Percentiles rank a stretch among this genome's conserved stretches.
Conservation (phyloP, 2,888 invertebrate genomes). For the Drosophila rubida region DNA sequence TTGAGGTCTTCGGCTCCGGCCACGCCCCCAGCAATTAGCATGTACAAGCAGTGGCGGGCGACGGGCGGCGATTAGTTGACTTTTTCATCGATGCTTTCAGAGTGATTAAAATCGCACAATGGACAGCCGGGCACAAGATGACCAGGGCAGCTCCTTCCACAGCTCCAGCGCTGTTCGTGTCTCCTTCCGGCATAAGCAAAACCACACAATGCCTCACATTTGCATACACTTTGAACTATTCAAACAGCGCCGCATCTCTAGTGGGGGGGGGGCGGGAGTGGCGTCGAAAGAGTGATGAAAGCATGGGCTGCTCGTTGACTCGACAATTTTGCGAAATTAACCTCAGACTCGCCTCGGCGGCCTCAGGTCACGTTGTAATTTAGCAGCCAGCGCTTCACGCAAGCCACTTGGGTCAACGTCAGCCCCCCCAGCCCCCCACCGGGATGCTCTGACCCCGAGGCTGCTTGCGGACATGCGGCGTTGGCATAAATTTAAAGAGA, state of each 20-base stretch:
- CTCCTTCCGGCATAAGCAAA: conserved; percentile 74
- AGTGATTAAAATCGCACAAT: conserved; percentile 79
- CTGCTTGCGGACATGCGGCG: conserved; percentile 60
- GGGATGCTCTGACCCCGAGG: no score
- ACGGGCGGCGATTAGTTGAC: conserved; percentile 66
- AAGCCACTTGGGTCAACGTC: conserved; percentile 70
- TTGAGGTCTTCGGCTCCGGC: conserved; percentile 37
- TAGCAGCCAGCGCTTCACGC: conserved; percentile 60
- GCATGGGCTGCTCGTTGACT: conserved; percentile 69
- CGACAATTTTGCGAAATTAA: conserved; percentile 82
- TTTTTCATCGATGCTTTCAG: conserved; percentile 73
- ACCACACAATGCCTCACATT: conserved; percentile 79
- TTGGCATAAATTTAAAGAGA: conserved; percentile 77
- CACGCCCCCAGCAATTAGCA: conserved; percentile 60
- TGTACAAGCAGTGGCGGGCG: conserved; percentile 48
- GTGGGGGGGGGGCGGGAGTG: not conserved
- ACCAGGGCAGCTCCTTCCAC: conserved; percentile 44
- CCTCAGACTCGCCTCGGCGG: conserved; percentile 74
- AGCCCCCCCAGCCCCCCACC: no score
- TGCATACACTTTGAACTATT: conserved; percentile 75
- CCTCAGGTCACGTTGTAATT: conserved; percentile 82
- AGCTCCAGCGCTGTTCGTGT: no score
- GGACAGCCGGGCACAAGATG: conserved; percentile 61
- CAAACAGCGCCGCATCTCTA: conserved; percentile 36
- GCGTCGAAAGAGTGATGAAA: not conserved